Percentiles rank a stretch among this genome's conserved stretches.
phyloP scores from a whole-genome alignment of 2,888 invertebrate species.

The Zaprionus obscuricornis region DNA sequence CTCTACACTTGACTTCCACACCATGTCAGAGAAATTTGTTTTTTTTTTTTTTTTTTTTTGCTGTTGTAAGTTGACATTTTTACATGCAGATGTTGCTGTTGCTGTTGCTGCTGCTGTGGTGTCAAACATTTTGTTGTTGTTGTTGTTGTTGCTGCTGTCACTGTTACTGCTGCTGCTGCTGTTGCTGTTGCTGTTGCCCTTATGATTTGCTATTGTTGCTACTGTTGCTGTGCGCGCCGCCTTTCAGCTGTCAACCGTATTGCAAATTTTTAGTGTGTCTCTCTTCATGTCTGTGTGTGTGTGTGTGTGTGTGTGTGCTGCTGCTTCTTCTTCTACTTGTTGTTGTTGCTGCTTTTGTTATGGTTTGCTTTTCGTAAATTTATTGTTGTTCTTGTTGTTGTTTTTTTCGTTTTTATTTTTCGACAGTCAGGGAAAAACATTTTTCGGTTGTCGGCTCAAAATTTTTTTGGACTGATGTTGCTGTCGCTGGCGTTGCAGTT shows the following conservation, averaged over 20 bases:
- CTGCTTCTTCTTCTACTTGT: constrained; percentile 14
- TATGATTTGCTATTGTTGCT: no score
- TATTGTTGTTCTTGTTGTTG: no score
- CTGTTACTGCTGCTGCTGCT: constrained; percentile 38
- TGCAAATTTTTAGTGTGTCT: constrained; percentile 32
- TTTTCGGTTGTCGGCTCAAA: constrained; percentile 44
- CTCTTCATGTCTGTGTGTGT: neutral
- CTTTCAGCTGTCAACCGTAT: constrained; percentile 52
- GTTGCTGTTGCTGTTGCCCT: constrained; percentile 25
- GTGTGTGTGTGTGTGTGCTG: constrained; percentile 4
- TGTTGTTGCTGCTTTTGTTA: constrained; percentile 12
- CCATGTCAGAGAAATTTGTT: no score
- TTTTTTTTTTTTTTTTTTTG: constrained; percentile 17
- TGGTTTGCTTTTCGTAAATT: no score
- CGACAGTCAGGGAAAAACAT: constrained; percentile 71
- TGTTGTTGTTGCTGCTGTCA: constrained; percentile 40
- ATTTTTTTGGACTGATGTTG: constrained; percentile 50
- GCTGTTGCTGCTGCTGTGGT: constrained; percentile 21
- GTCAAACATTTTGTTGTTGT: constrained; percentile 57
- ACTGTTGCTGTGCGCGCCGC: constrained; percentile 46
- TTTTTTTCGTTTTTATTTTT: constrained; percentile 49
- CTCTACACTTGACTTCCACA: no score
- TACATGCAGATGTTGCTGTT: constrained; percentile 11
- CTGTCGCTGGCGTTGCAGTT: constrained; percentile 53
- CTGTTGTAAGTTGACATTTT: constrained; percentile 43